A percentile compares a stretch with the other conserved stretches of the same genome.
Evolutionary conservation across 2,113 vertebrate genomes (phyloP).

Genomic region (Apodemus speciosus): DNA sequence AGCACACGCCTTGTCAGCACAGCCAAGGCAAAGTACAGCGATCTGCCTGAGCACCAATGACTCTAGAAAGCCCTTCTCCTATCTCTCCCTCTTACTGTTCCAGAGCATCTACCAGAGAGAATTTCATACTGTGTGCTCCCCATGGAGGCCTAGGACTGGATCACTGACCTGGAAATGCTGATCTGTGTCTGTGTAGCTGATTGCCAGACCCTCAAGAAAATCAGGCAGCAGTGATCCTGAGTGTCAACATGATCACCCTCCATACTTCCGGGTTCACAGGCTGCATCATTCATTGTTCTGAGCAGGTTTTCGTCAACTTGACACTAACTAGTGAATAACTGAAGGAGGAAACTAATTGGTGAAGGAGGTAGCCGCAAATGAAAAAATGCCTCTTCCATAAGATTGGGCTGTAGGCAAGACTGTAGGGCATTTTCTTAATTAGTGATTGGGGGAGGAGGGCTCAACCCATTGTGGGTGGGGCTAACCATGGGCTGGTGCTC

Average conservation of each 20-base stretch:
- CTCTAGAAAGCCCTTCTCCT: neutral
- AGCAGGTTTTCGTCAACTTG: neutral
- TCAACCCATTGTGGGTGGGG: neutral
- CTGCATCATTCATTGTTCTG: neutral
- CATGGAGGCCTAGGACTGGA: neutral
- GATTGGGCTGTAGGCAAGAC: neutral
- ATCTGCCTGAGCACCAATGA: neutral
- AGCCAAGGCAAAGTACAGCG: neutral
- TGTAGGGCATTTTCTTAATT: neutral
- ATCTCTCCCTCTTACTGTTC: neutral
- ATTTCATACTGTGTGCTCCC: neutral
- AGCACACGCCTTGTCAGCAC: neutral
- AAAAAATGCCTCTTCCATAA: neutral
- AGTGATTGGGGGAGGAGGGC: neutral
- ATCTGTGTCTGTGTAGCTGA: neutral
- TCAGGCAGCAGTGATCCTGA: neutral
- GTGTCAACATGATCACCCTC: neutral
- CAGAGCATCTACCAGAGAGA: neutral
- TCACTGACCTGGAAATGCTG: neutral
- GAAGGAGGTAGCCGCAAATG: neutral
- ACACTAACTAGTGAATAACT: neutral
- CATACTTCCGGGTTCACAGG: neutral
- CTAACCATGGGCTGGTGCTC: too few species aligned
- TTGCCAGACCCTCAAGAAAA: neutral
- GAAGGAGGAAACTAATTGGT: too few species aligned